Evolutionary conservation across 2,113 vertebrate genomes (phyloP).

Genomic region (Rutilus rutilus): DNA sequence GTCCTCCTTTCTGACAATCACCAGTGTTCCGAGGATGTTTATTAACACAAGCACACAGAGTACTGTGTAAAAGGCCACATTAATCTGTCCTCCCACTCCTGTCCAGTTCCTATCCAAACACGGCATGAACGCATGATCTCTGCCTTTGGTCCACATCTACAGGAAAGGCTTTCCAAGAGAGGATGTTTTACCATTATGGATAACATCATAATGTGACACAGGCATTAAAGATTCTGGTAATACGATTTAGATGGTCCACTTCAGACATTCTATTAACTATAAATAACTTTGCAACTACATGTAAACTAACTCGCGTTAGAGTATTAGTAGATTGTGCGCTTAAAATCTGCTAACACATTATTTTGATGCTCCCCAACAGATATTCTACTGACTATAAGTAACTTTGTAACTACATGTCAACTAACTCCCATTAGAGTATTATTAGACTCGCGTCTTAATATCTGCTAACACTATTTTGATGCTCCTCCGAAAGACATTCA

Average conservation of each 20-base stretch:
- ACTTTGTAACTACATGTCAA: no score
- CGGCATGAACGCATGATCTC: conserved; percentile 9
- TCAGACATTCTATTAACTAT: no score
- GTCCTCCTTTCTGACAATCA: conserved; percentile 20
- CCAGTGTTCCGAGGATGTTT: conserved; percentile 37
- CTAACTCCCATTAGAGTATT: no score
- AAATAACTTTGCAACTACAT: no score
- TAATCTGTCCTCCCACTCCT: conserved; percentile 31
- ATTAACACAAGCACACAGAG: conserved; percentile 49
- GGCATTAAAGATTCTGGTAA: not conserved
- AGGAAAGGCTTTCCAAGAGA: not conserved
- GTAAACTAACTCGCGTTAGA: no score
- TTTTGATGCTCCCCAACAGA: no score
- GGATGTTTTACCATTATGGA: not conserved
- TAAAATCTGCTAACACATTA: no score
- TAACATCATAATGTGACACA: not conserved
- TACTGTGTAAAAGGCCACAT: conserved; percentile 44
- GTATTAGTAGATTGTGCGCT: no score
- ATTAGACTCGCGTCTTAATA: no score
- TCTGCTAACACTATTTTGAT: no score
- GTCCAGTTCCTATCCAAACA: conserved; percentile 33
- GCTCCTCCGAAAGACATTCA: no score
- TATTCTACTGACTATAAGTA: no score
- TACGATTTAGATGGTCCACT: not conserved
- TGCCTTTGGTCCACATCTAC: conserved; percentile 1